phyloP scores from a whole-genome alignment of 2,888 invertebrate genomes.

The Epirrhoe alternata region DNA sequence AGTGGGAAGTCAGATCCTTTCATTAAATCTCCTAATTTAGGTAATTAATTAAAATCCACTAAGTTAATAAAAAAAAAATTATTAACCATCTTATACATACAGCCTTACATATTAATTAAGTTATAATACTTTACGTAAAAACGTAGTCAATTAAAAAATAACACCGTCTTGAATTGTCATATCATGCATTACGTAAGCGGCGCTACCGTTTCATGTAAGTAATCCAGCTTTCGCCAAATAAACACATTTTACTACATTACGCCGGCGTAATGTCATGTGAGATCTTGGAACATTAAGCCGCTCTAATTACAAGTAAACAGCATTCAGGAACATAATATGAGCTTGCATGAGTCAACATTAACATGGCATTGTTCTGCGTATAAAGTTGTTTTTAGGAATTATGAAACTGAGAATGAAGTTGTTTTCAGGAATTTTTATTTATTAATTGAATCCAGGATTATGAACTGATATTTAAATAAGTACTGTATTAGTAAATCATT shows the following conservation, averaged over 20 bases:
- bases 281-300: not conserved
- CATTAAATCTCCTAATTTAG: too few species aligned
- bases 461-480: not conserved
- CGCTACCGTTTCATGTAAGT: not conserved
- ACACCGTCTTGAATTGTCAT: not conserved
- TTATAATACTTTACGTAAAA: too few species aligned
- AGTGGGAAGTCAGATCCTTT: too few species aligned
- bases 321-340: slow-evolving; percentile 6
- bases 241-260: slow-evolving; percentile 19
- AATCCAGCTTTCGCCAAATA: slow-evolving; percentile 13
- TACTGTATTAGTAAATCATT: too few species aligned
- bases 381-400: not conserved
- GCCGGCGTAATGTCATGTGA: not conserved
- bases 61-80: too few species aligned
- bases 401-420: not conserved
- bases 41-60: too few species aligned
- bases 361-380: not conserved
- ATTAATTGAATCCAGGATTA: not conserved
- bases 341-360: not conserved
- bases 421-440: not conserved
- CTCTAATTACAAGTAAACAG: slow-evolving; percentile 6
- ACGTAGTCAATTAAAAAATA: too few species aligned
- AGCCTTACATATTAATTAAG: too few species aligned
- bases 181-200: not conserved
- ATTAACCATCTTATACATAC: too few species aligned